Evolutionary conservation across 2,113 vertebrate genomes (phyloP), one percentile per base, ranked within the genome.

Genomic region (Eublepharis macularius): DNA sequence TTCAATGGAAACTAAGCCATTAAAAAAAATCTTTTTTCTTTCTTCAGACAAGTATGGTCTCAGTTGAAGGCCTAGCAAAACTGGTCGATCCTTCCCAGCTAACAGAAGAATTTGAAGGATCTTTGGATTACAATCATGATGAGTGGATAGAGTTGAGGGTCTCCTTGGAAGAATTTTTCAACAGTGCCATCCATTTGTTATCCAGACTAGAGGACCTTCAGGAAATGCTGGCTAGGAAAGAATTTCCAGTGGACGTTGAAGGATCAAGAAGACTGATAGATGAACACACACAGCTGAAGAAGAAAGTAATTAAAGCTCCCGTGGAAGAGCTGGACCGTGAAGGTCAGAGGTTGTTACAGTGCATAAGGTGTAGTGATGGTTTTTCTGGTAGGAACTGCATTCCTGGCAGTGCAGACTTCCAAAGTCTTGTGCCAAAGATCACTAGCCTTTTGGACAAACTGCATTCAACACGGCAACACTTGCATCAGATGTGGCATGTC

Each of bases 401-500:
- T 95, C 98, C 98, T 1, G 98, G 98, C 88, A 98, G 98, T 68
- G 98, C 99, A 0, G 99, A 99, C 95, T 99, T 99, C 95, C 99
- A 99, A 96, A 99, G 98, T 79, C 93, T 99, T 83, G 99, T 99
- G 93, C 99, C 99, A 92, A 99, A 99, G 97, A 98, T 99, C 91
- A 98, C 98, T 95, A 98, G 98, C 95, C 97, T 99, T 83, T 96
- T 99, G 92, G 99, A 99, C 95, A 99, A 99, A 92, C 97, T 99
- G 69, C 99, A 99, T 94, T 98, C 98, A n/a, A 99, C 98, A 2
- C 95, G 98, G 87, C 99, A 99, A 47, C 98, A 99, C 82, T 96
- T 99, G 86, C 99, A 99, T 87, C 99, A 99, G 96, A 98, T 98
- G 97, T 99, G 99, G 98, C 98, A 99, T 0, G 97, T 99, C 43